Percentiles rank a stretch among this genome's conserved stretches.
Evolutionary conservation across 1,140 invertebrate species (phyloP).

Genomic region (Lineus longissimus): DNA sequence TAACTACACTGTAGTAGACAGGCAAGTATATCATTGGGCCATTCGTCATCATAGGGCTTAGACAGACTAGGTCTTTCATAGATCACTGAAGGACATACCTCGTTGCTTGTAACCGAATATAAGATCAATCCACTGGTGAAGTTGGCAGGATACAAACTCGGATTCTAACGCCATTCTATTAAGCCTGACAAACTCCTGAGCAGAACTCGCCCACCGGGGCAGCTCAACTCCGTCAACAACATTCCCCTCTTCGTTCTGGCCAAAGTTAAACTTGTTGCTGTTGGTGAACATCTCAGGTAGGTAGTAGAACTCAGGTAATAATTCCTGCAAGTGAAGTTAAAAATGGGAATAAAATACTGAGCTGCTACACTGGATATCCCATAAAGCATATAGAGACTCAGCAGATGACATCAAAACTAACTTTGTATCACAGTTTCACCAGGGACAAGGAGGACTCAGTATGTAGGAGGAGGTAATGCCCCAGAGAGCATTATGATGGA

Average conservation of each 20-base stretch:
- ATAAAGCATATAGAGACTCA: background rate
- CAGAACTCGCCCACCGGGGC: constrained; percentile 92
- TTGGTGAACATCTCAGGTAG: constrained; percentile 99
- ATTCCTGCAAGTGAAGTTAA: constrained; percentile 64
- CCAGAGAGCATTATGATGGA: too few species aligned
- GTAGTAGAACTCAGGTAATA: constrained; percentile 98
- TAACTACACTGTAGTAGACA: too few species aligned
- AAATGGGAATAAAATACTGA: too few species aligned
- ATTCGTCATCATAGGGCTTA: too few species aligned
- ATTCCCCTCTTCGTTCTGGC: constrained; percentile 76
- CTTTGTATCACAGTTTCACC: background rate
- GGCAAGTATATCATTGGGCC: too few species aligned
- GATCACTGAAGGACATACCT: constrained; percentile 59
- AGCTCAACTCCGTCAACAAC: constrained; percentile 83
- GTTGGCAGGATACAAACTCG: constrained; percentile 97
- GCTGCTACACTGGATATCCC: constrained; percentile 12
- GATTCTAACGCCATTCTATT: constrained; percentile 98
- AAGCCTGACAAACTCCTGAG: constrained; percentile 95
- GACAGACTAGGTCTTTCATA: background rate
- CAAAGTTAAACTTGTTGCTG: constrained; percentile 79
- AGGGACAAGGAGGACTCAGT: too few species aligned
- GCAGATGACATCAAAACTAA: background rate
- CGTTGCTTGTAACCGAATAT: constrained; percentile 99
- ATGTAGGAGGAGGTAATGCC: too few species aligned
- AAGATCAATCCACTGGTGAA: constrained; percentile 99